These are phyloP conservation scores for Azemiops feae DNA, from an alignment of 2,113 vertebrate genomes.

Conservation along the genomic window DNA sequence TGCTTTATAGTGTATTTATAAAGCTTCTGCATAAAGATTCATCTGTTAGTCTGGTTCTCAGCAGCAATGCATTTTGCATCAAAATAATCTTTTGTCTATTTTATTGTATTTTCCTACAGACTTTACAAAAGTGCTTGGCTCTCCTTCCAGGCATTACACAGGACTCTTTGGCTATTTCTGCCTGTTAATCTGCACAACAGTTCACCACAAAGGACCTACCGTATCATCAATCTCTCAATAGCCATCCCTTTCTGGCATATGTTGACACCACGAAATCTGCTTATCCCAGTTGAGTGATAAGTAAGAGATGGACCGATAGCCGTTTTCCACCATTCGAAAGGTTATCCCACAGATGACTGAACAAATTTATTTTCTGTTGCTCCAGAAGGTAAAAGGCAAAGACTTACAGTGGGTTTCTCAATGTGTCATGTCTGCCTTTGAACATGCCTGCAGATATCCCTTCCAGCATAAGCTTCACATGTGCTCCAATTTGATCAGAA, in stretches of 20 bases:
- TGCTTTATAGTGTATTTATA: background rate
- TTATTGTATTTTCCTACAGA: background rate
- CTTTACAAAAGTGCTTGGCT: background rate
- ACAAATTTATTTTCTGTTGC: background rate
- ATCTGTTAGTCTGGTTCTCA: background rate
- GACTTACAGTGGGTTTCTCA: background rate
- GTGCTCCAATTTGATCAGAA: background rate
- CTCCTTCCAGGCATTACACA: background rate
- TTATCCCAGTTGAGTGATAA: background rate
- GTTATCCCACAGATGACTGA: background rate
- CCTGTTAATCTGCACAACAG: background rate
- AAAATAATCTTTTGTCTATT: background rate
- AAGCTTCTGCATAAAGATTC: background rate
- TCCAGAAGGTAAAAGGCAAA: background rate
- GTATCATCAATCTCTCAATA: background rate
- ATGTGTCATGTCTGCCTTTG: background rate
- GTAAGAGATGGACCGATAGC: background rate
- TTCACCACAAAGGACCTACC: background rate
- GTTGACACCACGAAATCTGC: background rate
- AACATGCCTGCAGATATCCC: background rate
- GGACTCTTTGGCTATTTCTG: background rate
- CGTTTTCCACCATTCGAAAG: background rate
- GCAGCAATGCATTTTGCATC: background rate
- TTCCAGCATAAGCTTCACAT: background rate
- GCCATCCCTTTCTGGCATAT: background rate